These are phyloP conservation scores for Epicauta chinensis DNA, from an alignment of 1,140 invertebrate species.

Conservation along the genomic window DNA sequence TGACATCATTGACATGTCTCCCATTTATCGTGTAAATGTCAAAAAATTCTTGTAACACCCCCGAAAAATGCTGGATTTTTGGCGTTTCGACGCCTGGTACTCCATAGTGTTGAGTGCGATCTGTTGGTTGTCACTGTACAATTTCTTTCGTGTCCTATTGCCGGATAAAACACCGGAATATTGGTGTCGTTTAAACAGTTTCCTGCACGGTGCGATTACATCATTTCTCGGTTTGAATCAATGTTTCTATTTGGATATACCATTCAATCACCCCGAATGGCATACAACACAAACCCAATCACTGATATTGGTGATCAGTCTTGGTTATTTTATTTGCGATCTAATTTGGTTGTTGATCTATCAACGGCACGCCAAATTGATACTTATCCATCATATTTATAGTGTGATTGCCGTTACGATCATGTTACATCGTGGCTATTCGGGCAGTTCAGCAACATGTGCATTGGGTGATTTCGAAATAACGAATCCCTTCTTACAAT, in stretches of 20 bases:
- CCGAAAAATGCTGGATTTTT: neutral
- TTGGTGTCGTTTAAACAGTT: slow-evolving; percentile 41
- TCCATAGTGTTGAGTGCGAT: slow-evolving; percentile 15
- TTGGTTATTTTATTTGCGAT: slow-evolving; percentile 54
- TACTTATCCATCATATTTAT: slow-evolving; percentile 49
- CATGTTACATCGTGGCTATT: slow-evolving; percentile 44
- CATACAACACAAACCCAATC: slow-evolving; percentile 27
- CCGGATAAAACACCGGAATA: slow-evolving; percentile 41
- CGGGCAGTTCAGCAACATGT: slow-evolving; percentile 49
- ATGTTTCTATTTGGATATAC: slow-evolving; percentile 37
- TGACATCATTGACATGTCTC: too few relatives aligned
- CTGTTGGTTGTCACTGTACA: slow-evolving; percentile 20
- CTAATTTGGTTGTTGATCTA: slow-evolving; percentile 50
- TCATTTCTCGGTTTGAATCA: slow-evolving; percentile 42
- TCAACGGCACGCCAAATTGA: slow-evolving; percentile 43
- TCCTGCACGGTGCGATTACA: slow-evolving; percentile 44
- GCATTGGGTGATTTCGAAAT: slow-evolving; percentile 49
- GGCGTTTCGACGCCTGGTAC: neutral
- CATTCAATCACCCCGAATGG: slow-evolving; percentile 30
- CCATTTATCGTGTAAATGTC: too few relatives aligned
- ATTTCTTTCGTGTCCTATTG: slow-evolving; percentile 7
- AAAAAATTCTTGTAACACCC: neutral
- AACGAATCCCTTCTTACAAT: slow-evolving; percentile 54
- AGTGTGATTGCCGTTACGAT: slow-evolving; percentile 44
- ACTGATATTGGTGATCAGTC: slow-evolving; percentile 35